Conservation (phyloP, 2,113 vertebrate genomes). For the Gadus macrocephalus region DNA sequence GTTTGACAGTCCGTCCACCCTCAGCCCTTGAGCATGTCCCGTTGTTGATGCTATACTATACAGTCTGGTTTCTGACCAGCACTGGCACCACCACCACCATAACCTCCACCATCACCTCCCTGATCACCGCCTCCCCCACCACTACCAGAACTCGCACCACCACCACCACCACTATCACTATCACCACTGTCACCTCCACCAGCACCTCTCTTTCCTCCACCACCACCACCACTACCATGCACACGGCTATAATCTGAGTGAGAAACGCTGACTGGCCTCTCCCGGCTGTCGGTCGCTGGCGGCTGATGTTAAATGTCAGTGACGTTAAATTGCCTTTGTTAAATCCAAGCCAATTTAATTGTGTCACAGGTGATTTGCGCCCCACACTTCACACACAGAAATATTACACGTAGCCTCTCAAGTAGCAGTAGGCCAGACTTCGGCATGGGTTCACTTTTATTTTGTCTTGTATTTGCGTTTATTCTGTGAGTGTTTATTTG, state of each 20-base stretch:
- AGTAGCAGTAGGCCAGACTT: constrained; percentile 26
- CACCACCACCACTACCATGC: too few species aligned
- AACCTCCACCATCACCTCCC: too few species aligned
- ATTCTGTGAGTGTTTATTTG: background rate
- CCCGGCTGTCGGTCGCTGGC: constrained; percentile 85
- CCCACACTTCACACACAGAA: constrained; percentile 33
- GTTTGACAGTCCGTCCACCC: too few species aligned
- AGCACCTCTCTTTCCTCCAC: background rate
- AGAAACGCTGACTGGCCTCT: constrained; percentile 82
- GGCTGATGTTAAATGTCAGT: constrained; percentile 94
- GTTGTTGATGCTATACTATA: too few species aligned
- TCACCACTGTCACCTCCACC: background rate
- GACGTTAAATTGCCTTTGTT: constrained; percentile 73
- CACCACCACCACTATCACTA: too few species aligned
- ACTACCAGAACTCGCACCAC: too few species aligned
- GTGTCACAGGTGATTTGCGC: constrained; percentile 61
- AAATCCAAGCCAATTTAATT: constrained; percentile 66
- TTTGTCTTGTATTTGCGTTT: constrained; percentile 11
- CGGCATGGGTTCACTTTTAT: constrained; percentile 39
- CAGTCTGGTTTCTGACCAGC: too few species aligned
- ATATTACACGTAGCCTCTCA: constrained; percentile 33
- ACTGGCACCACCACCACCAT: too few species aligned
- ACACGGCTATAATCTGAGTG: background rate
- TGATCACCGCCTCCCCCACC: too few species aligned
- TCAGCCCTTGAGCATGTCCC: too few species aligned